A percentile compares a stretch with the other conserved stretches of the same genome.
Evolutionary conservation across 2,888 invertebrate species (phyloP).

Genomic region (Nudaria mundana): DNA sequence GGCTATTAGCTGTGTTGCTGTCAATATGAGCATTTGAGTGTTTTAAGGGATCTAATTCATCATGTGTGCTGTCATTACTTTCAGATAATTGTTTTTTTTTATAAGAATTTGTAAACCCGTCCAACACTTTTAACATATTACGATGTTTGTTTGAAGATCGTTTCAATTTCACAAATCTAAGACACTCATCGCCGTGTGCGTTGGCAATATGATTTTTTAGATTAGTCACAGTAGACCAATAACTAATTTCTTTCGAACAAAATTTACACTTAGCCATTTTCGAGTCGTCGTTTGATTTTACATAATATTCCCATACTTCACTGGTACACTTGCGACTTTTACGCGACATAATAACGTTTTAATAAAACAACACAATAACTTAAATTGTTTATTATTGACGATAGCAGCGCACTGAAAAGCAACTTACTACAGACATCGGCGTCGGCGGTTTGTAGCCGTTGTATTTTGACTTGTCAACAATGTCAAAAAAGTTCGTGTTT

Average conservation of each 20-base stretch:
- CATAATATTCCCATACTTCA: slow-evolving; percentile 19
- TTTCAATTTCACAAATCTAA: background rate
- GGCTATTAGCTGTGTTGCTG: background rate
- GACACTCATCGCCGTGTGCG: background rate
- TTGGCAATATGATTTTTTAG: slow-evolving; percentile 5
- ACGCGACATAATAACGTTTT: too few species aligned
- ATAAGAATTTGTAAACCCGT: too few species aligned
- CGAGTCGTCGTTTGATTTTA: background rate
- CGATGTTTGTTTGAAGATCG: background rate
- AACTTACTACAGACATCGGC: too few species aligned
- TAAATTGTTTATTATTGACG: too few species aligned
- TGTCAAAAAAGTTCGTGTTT: too few species aligned
- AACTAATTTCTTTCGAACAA: background rate
- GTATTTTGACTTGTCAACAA: too few species aligned
- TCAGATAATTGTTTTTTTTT: too few species aligned
- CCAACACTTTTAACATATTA: background rate
- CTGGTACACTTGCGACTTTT: background rate
- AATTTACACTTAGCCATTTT: slow-evolving; percentile 3
- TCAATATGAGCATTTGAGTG: background rate
- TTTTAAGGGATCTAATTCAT: too few species aligned
- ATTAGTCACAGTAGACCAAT: slow-evolving; percentile 4
- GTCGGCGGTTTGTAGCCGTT: too few species aligned
- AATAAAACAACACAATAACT: too few species aligned
- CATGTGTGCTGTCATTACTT: too few species aligned
- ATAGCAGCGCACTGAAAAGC: too few species aligned